Percentiles rank a stretch among this genome's conserved stretches.
phyloP scores from a whole-genome alignment of 2,113 vertebrate species.

The Terrapene triunguis region DNA sequence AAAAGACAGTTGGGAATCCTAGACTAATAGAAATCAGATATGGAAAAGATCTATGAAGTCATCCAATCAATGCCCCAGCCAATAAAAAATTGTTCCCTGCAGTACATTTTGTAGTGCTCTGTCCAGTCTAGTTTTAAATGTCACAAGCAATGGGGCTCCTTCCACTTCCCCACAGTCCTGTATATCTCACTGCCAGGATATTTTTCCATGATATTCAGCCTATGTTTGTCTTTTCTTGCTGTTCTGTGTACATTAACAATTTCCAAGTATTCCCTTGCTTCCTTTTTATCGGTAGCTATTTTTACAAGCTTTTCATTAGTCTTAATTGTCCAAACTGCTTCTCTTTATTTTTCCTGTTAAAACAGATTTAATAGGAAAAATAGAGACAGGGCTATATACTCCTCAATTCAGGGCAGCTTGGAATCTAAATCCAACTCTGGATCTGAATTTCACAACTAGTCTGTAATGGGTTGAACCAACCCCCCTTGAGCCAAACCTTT shows the following conservation, averaged over 20 bases:
- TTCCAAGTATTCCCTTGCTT: slow-evolving; percentile 52
- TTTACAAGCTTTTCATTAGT: slow-evolving; percentile 55
- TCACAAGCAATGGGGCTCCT: slow-evolving; percentile 8
- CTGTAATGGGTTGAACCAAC: neutral
- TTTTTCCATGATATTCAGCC: slow-evolving; percentile 1
- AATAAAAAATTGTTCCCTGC: slow-evolving; percentile 6
- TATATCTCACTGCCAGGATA: slow-evolving; percentile 23
- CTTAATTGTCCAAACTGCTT: slow-evolving; percentile 51
- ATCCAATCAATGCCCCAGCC: slow-evolving; percentile 8
- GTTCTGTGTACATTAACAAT: slow-evolving; percentile 22
- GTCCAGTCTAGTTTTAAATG: slow-evolving; percentile 38
- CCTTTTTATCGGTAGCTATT: slow-evolving; percentile 63
- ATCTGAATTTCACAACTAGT: neutral
- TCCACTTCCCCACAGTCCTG: slow-evolving; percentile 34
- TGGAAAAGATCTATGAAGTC: slow-evolving; percentile 21
- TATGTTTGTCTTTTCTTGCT: slow-evolving; percentile 49
- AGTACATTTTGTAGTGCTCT: slow-evolving; percentile 2
- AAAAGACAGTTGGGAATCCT: slow-evolving; percentile 32
- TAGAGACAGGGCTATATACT: neutral
- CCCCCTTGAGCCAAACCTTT: fast-evolving
- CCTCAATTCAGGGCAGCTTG: neutral
- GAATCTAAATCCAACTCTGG: neutral
- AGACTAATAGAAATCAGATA: slow-evolving; percentile 56
- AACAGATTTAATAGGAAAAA: neutral
- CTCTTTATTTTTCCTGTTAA: slow-evolving; percentile 8